phyloP scores from a whole-genome alignment of 2,113 vertebrate genomes.

The Poeciliopsis prolifica region DNA sequence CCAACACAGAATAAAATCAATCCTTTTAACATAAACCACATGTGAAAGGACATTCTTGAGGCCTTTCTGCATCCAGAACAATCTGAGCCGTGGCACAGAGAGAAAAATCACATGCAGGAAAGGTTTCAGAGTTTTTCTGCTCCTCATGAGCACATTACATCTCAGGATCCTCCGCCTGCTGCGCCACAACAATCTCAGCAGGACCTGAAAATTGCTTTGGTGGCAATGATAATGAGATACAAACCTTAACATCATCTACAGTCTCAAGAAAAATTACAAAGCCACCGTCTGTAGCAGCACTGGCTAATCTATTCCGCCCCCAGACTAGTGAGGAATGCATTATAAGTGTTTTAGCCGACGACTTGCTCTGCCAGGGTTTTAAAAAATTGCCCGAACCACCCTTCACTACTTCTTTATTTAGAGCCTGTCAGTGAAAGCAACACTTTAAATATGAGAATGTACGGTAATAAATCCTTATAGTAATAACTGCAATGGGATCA shows the following conservation, averaged over 20 bases:
- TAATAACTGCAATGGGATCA: conserved; percentile 12
- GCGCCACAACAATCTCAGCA: conserved; percentile 35
- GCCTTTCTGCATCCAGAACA: conserved; percentile 7
- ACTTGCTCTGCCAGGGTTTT: conserved; percentile 44
- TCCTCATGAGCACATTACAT: conserved; percentile 33
- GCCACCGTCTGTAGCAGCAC: conserved; percentile 35
- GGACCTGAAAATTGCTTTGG: conserved; percentile 44
- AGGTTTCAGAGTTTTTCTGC: conserved; percentile 30
- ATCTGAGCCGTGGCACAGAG: conserved; percentile 9
- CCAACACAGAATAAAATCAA: conserved; percentile 13
- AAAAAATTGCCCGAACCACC: conserved; percentile 40
- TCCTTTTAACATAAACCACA: conserved; percentile 10
- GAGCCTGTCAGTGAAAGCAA: conserved; percentile 23
- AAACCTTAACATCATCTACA: conserved; percentile 45
- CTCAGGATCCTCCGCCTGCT: conserved; percentile 11
- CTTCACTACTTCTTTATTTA: conserved; percentile 37
- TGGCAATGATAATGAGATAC: conserved; percentile 51
- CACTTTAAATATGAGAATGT: conserved; percentile 16
- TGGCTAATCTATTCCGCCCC: conserved; percentile 71
- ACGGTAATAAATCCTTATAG: background rate
- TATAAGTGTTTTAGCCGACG: conserved; percentile 57
- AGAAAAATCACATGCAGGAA: conserved; percentile 22
- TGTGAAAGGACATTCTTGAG: conserved; percentile 15
- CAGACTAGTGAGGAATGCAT: conserved; percentile 55
- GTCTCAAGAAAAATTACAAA: conserved; percentile 54